These are phyloP conservation scores for Ahaetulla prasina DNA, from an alignment of 2,113 vertebrate species.

Conservation along the genomic window DNA sequence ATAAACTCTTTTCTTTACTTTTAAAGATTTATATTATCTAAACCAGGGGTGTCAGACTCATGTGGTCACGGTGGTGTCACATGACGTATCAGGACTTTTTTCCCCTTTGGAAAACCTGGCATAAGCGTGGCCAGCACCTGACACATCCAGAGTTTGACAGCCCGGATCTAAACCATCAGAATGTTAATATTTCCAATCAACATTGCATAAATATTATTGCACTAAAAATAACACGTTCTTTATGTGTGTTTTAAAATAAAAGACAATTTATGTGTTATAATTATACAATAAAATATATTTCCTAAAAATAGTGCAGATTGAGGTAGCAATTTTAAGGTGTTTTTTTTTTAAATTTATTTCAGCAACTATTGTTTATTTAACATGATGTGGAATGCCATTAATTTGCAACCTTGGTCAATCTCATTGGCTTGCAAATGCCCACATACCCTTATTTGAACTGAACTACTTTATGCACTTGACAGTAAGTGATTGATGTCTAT, in stretches of 20 bases:
- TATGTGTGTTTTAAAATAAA: too few species aligned
- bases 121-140: too few species aligned
- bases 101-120: too few species aligned
- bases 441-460: neutral
- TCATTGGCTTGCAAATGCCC: neutral
- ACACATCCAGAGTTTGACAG: too few species aligned
- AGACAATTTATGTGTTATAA: too few species aligned
- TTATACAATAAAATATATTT: too few species aligned
- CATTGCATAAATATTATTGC: neutral
- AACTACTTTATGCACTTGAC: neutral
- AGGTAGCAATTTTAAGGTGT: neutral
- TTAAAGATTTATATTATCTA: neutral
- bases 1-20: neutral
- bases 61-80: too few species aligned
- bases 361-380: neutral
- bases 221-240: too few species aligned
- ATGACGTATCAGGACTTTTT: too few species aligned
- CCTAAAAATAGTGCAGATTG: neutral
- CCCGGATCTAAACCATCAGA: neutral
- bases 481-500: slow-evolving; percentile 46
- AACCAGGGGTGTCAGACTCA: neutral
- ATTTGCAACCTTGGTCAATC: neutral
- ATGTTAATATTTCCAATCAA: neutral
- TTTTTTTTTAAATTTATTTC: neutral
- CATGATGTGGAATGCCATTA: neutral